phyloP scores from a whole-genome alignment of 23 tunicate genomes.

The Trididemnum nubilum region DNA sequence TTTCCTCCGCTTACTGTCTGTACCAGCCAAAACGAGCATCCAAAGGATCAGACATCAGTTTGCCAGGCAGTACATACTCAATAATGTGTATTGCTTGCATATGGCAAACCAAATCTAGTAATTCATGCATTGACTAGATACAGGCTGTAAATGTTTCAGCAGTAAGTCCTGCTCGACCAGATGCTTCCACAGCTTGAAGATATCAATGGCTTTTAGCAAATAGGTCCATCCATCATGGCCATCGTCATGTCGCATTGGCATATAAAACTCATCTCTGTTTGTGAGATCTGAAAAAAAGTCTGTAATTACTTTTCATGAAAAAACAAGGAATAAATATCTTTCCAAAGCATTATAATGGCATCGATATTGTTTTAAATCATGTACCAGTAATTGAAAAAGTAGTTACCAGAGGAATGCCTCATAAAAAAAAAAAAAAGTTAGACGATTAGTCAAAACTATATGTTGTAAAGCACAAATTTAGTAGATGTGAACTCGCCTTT shows the following conservation, averaged over 20 bases:
- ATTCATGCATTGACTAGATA: neutral
- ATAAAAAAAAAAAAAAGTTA: too few species aligned
- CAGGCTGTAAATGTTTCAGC: constrained; percentile 22
- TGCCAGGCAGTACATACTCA: constrained; percentile 17
- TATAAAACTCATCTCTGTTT: neutral
- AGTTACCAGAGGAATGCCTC: too few species aligned
- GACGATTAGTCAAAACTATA: too few species aligned
- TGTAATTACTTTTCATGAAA: neutral
- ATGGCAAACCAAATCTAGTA: neutral
- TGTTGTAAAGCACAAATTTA: too few species aligned
- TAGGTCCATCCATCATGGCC: constrained; percentile 3
- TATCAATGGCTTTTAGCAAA: neutral
- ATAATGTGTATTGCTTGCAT: neutral
- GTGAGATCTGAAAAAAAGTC: neutral
- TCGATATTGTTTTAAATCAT: too few species aligned
- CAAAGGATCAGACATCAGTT: constrained; percentile 1
- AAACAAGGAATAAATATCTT: neutral
- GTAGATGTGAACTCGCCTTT: too few species aligned
- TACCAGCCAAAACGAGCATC: constrained; percentile 30
- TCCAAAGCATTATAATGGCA: too few species aligned
- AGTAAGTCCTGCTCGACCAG: constrained; percentile 3
- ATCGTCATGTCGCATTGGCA: neutral
- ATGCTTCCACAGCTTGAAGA: neutral
- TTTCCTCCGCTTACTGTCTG: constrained; percentile 19
- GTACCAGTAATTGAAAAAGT: too few species aligned